Percentiles rank a stretch among this genome's conserved stretches.
These are phyloP conservation scores for Elachura formosa DNA, from an alignment of 2,113 vertebrate genomes.

Conservation along the genomic window DNA sequence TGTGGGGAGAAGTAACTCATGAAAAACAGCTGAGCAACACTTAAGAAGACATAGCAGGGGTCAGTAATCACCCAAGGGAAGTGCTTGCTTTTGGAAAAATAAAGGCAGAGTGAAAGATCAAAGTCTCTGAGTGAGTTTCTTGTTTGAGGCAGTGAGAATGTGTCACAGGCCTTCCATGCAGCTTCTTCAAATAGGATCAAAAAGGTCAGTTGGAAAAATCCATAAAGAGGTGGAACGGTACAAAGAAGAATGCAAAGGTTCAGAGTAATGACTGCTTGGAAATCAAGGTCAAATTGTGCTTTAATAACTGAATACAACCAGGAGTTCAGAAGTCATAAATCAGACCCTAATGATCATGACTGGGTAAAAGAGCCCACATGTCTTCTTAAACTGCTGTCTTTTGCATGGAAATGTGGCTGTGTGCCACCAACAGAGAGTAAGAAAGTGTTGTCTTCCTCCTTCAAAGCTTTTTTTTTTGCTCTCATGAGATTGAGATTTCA, in stretches of 20 bases:
- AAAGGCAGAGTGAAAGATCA: background rate
- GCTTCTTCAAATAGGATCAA: slow-evolving; percentile 11
- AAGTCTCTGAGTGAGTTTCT: background rate
- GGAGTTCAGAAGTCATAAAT: background rate
- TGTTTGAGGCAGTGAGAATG: slow-evolving; percentile 35
- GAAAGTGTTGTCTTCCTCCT: background rate
- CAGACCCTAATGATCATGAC: background rate
- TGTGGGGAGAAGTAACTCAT: slow-evolving; percentile 10
- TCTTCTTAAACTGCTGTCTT: background rate
- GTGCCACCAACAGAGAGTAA: background rate
- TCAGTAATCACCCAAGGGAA: background rate
- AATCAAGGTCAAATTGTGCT: background rate
- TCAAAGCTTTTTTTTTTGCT: background rate
- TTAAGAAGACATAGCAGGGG: background rate
- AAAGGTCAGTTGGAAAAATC: slow-evolving; percentile 35
- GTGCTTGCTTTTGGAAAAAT: background rate
- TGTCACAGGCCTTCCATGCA: slow-evolving; percentile 8
- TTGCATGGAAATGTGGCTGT: background rate
- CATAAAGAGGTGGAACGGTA: background rate
- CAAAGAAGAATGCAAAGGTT: background rate
- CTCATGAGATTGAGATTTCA: background rate
- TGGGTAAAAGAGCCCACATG: background rate
- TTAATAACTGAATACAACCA: background rate
- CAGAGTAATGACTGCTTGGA: background rate
- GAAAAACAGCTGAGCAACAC: slow-evolving; percentile 15